Conservation (phyloP, 2,797 vertebrate species). For the Melanotaenia boesemani region DNA sequence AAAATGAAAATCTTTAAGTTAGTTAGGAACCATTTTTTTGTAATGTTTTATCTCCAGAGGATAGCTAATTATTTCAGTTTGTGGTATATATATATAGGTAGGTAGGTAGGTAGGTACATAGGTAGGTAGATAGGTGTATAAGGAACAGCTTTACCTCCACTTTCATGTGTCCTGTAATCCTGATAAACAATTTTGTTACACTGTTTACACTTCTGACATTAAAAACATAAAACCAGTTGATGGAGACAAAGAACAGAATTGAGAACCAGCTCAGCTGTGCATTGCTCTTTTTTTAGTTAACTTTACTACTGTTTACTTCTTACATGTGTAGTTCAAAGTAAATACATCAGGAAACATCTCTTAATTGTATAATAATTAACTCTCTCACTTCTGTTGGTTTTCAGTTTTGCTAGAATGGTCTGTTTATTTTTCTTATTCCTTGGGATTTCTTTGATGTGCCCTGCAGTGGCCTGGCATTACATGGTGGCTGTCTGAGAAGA, state of each 20-base stretch:
- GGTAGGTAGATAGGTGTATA: neutral
- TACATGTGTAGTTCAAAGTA: neutral
- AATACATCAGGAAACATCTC: neutral
- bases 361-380: no score
- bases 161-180: neutral
- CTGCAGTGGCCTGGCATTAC: conserved; percentile 74
- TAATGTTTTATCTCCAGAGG: neutral
- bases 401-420: neutral
- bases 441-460: neutral
- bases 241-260: neutral
- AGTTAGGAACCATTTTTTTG: neutral
- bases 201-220: neutral
- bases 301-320: neutral
- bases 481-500: conserved; percentile 80
- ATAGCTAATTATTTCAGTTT: neutral
- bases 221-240: neutral
- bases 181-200: neutral
- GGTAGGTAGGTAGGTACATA: neutral
- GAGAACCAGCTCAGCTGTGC: neutral
- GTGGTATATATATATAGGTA: neutral
- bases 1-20: no score
- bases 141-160: neutral
- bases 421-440: neutral
- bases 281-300: neutral
- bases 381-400: neutral